These are phyloP conservation scores for Bhutanitis thaidina DNA, from an alignment of 2,888 invertebrate species.

Conservation along the genomic window DNA sequence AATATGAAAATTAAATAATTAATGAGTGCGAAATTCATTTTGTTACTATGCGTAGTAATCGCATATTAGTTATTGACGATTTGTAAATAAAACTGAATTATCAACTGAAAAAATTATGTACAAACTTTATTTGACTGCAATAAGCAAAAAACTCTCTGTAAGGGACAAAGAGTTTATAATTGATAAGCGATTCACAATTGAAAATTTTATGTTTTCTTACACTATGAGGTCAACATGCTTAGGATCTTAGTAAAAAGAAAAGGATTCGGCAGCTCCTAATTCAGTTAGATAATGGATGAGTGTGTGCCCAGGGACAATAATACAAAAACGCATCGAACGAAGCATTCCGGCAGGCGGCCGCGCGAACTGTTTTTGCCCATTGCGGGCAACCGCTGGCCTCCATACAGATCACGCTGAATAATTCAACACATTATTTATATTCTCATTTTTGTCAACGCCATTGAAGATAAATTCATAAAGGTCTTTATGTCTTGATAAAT, in stretches of 20 bases:
- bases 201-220: no score
- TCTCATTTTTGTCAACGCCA: conserved; percentile 79
- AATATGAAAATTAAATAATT: no score
- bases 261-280: conserved; percentile 51
- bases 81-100: no score
- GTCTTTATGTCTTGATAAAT: conserved; percentile 79
- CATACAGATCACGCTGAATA: conserved; percentile 79
- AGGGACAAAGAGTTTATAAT: no score
- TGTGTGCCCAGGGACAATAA: conserved; percentile 75
- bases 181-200: no score
- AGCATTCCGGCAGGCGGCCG: conserved; percentile 64
- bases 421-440: conserved; percentile 77
- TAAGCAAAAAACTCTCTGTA: no score
- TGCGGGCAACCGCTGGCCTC: conserved; percentile 47
- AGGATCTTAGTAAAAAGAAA: conserved; percentile 37
- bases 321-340: conserved; percentile 66
- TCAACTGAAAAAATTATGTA: no score
- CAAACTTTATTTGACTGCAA: no score
- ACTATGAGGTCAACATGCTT: no score
- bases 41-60: no score
- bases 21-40: no score
- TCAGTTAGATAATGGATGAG: conserved; percentile 76
- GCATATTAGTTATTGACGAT: no score
- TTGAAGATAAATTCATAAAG: conserved; percentile 74
- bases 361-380: conserved; percentile 53